phyloP scores from a whole-genome alignment of 2,888 invertebrate species.

The Stenotaenia linearis region DNA sequence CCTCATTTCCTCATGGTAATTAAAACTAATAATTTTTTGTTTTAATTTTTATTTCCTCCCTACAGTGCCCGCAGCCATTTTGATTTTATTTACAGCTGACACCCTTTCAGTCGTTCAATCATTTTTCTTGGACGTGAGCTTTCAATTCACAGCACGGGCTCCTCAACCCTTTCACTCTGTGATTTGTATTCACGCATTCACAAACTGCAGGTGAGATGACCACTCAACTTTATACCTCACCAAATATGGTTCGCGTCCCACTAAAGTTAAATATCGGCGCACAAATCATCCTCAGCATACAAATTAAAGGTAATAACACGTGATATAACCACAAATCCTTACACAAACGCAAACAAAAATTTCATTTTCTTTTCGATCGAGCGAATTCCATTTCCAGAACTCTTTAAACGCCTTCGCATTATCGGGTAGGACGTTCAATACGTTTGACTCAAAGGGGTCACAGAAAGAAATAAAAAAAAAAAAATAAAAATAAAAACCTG shows the following conservation, averaged over 20 bases:
- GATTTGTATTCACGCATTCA: not conserved
- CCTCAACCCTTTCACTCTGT: constrained; percentile 7
- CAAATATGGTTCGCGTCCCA: not conserved
- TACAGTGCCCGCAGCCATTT: not conserved
- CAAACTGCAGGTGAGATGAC: constrained; percentile 14
- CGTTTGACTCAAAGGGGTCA: constrained; percentile 13
- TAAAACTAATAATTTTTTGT: not conserved
- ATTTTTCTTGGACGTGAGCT: not conserved
- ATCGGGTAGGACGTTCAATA: not conserved
- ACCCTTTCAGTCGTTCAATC: not conserved
- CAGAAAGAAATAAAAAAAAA: not conserved
- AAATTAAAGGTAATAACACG: not conserved
- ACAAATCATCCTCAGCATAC: constrained; percentile 2
- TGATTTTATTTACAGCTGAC: not conserved
- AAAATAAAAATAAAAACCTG: not conserved
- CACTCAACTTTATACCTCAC: not conserved
- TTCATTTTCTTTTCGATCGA: too few species aligned
- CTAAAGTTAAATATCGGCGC: not conserved
- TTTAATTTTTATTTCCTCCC: too few species aligned
- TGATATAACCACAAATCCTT: too few species aligned
- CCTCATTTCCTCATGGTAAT: not conserved
- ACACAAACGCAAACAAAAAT: too few species aligned
- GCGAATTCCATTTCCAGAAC: not conserved
- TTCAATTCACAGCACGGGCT: not conserved
- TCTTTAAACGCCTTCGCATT: not conserved